Evolutionary conservation across 2,888 invertebrate genomes (phyloP).

Genomic region (Phragmatobia fuliginosa): DNA sequence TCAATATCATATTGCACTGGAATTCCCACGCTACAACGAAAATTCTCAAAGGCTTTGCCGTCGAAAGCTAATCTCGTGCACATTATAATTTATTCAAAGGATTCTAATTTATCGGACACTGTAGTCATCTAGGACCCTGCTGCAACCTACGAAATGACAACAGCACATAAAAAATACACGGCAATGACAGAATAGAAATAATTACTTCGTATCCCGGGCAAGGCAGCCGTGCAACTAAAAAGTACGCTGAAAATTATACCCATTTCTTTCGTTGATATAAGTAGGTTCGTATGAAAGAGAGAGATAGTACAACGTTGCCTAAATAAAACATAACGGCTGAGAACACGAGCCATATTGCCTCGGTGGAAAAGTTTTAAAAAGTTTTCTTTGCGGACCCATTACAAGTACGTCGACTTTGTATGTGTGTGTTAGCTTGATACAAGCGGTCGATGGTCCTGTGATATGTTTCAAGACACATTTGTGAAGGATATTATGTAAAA

Average conservation of each 20-base stretch:
- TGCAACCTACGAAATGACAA: conserved; percentile 68
- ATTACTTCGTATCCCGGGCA: conserved; percentile 87
- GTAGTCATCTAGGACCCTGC: conserved; percentile 49
- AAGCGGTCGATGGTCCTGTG: conserved; percentile 76
- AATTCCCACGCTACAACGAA: conserved; percentile 7
- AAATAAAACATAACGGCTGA: conserved; percentile 86
- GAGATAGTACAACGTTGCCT: conserved; percentile 78
- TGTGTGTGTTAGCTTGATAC: conserved; percentile 78
- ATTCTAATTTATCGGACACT: conserved; percentile 46
- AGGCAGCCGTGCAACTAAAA: conserved; percentile 71
- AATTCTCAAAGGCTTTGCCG: conserved; percentile 4
- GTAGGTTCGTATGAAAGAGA: conserved; percentile 59
- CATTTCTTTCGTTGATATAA: conserved; percentile 62
- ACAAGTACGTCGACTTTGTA: conserved; percentile 79
- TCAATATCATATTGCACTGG: background rate
- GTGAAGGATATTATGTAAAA: conserved; percentile 28
- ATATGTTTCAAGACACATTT: conserved; percentile 52
- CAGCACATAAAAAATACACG: conserved; percentile 83
- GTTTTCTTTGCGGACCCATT: conserved; percentile 87
- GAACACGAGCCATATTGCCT: conserved; percentile 87
- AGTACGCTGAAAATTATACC: conserved; percentile 62
- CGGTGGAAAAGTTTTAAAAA: conserved; percentile 87
- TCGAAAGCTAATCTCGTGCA: conserved; percentile 27
- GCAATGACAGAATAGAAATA: conserved; percentile 87
- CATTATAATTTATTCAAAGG: conserved; percentile 40